Conservation (phyloP, 2,888 invertebrate species). For the Noctua janthe region DNA sequence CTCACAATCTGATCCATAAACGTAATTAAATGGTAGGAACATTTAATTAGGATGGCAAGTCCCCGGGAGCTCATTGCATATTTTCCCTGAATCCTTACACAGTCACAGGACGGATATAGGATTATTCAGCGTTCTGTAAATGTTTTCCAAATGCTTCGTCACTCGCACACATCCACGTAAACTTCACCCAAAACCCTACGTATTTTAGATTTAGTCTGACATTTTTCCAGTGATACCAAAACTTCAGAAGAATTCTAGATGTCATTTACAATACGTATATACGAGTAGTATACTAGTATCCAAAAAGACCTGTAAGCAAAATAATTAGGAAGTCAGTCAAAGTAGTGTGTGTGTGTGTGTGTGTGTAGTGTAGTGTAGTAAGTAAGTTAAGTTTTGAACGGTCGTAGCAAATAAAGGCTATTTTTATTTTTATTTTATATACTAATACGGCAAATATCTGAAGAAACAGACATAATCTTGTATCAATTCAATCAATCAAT, state of each 20-base stretch:
- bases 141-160: slow-evolving; percentile 18
- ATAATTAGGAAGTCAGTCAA: no score
- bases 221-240: slow-evolving; percentile 10
- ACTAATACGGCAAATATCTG: not conserved
- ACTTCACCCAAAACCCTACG: slow-evolving; percentile 2
- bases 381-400: no score
- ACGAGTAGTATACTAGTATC: no score
- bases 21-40: slow-evolving; percentile 47
- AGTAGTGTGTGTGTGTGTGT: no score
- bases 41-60: slow-evolving; percentile 56
- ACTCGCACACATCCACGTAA: not conserved
- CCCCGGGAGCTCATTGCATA: slow-evolving; percentile 23
- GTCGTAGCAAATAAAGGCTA: no score
- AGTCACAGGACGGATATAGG: not conserved
- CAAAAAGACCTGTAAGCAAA: no score
- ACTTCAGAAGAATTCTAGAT: not conserved
- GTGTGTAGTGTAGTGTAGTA: no score
- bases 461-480: not conserved
- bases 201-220: slow-evolving; percentile 16
- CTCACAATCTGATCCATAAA: slow-evolving; percentile 47
- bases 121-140: slow-evolving; percentile 22
- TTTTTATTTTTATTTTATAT: not conserved
- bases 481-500: slow-evolving; percentile 33
- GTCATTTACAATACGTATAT: not conserved
- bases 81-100: slow-evolving; percentile 46